Evolutionary conservation across 2,113 vertebrate species (phyloP).

Genomic region (Elephantulus edwardii): DNA sequence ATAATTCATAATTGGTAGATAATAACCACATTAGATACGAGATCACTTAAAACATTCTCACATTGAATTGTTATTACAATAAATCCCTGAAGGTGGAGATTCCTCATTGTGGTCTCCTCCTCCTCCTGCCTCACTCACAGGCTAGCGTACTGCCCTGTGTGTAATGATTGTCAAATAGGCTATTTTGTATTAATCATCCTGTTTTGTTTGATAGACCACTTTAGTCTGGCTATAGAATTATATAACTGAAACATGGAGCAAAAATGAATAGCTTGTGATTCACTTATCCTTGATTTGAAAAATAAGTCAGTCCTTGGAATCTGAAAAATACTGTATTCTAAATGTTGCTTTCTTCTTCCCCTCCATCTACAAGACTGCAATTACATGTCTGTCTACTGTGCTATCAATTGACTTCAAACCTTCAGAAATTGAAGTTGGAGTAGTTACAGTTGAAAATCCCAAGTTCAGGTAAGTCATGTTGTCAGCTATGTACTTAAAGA

Average conservation of each 20-base stretch:
- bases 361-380: too few species aligned
- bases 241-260: background rate
- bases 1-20: background rate
- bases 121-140: background rate
- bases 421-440: conserved; percentile 96
- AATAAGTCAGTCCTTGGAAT: conserved; percentile 5
- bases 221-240: conserved; percentile 19
- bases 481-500: background rate
- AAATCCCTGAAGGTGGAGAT: conserved; percentile 7
- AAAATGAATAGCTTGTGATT: conserved; percentile 1
- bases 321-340: conserved; percentile 32
- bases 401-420: conserved; percentile 98
- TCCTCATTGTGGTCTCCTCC: background rate
- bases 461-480: conserved; percentile 92
- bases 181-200: conserved; percentile 1
- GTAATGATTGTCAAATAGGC: background rate
- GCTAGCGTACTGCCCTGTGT: background rate
- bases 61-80: background rate
- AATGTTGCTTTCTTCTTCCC: conserved; percentile 61
- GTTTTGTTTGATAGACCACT: background rate
- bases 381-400: conserved; percentile 96
- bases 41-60: conserved; percentile 47
- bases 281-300: conserved; percentile 10
- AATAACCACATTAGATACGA: conserved; percentile 10
- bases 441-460: conserved; percentile 93